Conservation (phyloP, 2,888 invertebrate genomes). For the Ophion costatus region DNA sequence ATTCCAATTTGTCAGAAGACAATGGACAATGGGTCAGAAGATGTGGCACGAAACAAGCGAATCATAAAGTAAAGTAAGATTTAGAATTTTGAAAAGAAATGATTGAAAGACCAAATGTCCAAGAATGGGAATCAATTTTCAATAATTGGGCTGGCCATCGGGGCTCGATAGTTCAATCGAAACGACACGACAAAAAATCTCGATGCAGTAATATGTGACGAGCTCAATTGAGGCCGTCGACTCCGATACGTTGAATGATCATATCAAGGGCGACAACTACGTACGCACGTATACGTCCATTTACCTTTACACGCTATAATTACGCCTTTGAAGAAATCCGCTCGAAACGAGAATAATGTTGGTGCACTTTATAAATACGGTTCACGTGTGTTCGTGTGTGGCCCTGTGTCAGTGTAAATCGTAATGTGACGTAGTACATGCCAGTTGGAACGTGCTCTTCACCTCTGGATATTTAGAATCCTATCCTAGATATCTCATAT, state of each 20-base stretch:
- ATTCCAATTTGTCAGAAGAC: too few species aligned
- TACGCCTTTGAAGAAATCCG: conserved; percentile 56
- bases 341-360: conserved; percentile 45
- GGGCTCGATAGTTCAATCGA: background rate
- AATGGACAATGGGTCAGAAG: too few species aligned
- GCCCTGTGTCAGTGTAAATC: conserved; percentile 3
- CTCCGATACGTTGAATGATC: conserved; percentile 48
- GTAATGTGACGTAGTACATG: conserved; percentile 13
- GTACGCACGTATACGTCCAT: conserved; percentile 1
- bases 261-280: conserved; percentile 62
- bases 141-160: background rate
- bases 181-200: conserved; percentile 1
- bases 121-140: too few species aligned
- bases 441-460: conserved; percentile 59
- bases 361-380: conserved; percentile 8
- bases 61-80: background rate
- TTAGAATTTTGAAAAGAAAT: background rate
- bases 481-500: background rate
- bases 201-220: conserved; percentile 40
- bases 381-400: background rate
- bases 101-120: too few species aligned
- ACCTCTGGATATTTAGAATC: conserved; percentile 39
- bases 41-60: too few species aligned
- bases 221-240: conserved; percentile 58
- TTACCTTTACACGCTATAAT: conserved; percentile 45